Percentiles rank a stretch among this genome's conserved stretches.
Conservation (phyloP, 2,113 vertebrate species). For the Trematomus loennbergii region DNA sequence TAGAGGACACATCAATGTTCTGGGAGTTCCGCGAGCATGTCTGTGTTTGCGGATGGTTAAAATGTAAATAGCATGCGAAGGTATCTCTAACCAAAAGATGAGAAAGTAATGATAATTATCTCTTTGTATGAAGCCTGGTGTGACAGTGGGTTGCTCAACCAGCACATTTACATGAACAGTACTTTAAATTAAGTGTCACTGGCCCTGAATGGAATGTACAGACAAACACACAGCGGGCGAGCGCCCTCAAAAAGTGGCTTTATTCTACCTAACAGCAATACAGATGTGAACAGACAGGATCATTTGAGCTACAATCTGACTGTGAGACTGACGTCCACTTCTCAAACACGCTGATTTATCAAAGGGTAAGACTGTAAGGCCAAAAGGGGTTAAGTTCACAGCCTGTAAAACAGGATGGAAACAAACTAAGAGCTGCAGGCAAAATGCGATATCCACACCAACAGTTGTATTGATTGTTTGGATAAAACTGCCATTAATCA, state of each 20-base stretch:
- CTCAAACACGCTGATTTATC: slow-evolving; percentile 41
- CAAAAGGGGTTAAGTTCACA: slow-evolving; percentile 64
- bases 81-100: background rate
- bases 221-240: slow-evolving; percentile 60
- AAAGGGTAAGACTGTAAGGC: slow-evolving; percentile 63
- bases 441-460: slow-evolving; percentile 62
- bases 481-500: slow-evolving; percentile 32
- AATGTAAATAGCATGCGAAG: slow-evolving; percentile 24
- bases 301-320: slow-evolving; percentile 70
- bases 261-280: slow-evolving; percentile 78
- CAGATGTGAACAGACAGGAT: slow-evolving; percentile 64
- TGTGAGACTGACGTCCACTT: slow-evolving; percentile 49
- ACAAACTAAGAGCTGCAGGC: slow-evolving; percentile 53
- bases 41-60: background rate
- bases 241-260: slow-evolving; percentile 62
- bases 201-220: slow-evolving; percentile 62
- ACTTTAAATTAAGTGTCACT: slow-evolving; percentile 26
- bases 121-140: slow-evolving; percentile 6
- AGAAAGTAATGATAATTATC: slow-evolving; percentile 14
- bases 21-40: slow-evolving; percentile 18
- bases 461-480: slow-evolving; percentile 34
- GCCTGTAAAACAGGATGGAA: slow-evolving; percentile 50
- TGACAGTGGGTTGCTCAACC: slow-evolving; percentile 10
- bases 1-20: slow-evolving; percentile 35
- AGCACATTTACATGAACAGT: slow-evolving; percentile 41